A percentile compares a stretch with the other conserved stretches of the same genome.
These are phyloP conservation scores for Mustela nigripes DNA, from an alignment of 2,113 vertebrate species.

Conservation along the genomic window DNA sequence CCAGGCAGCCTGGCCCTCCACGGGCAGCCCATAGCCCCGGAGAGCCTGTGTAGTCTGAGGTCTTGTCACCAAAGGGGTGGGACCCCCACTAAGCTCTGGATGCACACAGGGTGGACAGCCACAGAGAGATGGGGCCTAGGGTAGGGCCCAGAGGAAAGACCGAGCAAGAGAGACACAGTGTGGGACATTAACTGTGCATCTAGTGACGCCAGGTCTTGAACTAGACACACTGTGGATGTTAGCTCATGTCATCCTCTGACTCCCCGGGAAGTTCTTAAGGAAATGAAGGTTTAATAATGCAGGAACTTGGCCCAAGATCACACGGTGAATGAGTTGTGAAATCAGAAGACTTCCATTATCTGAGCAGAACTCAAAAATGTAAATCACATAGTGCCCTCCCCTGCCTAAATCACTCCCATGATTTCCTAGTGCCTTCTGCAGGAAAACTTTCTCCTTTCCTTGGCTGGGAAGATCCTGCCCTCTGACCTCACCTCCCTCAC, in stretches of 20 bases:
- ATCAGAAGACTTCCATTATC: constrained; percentile 22
- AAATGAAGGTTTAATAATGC: constrained; percentile 35
- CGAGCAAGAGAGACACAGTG: background rate
- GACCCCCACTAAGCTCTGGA: background rate
- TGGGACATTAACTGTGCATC: background rate
- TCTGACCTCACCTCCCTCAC: background rate
- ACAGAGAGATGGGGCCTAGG: background rate
- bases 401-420: background rate
- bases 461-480: background rate
- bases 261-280: constrained; percentile 23
- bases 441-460: background rate
- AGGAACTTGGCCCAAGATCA: constrained; percentile 45
- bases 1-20: background rate
- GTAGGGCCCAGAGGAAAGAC: background rate
- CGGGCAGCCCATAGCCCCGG: background rate
- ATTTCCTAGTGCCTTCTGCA: background rate
- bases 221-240: background rate
- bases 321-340: background rate
- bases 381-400: background rate
- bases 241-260: background rate
- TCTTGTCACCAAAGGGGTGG: background rate
- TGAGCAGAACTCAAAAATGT: constrained; percentile 60
- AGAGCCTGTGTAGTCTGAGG: background rate
- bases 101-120: background rate
- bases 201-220: background rate